Percentiles rank a stretch among this genome's conserved stretches.
These are phyloP conservation scores for Lepidotrigona ventralis DNA, from an alignment of 1,140 invertebrate species.

Conservation along the genomic window DNA sequence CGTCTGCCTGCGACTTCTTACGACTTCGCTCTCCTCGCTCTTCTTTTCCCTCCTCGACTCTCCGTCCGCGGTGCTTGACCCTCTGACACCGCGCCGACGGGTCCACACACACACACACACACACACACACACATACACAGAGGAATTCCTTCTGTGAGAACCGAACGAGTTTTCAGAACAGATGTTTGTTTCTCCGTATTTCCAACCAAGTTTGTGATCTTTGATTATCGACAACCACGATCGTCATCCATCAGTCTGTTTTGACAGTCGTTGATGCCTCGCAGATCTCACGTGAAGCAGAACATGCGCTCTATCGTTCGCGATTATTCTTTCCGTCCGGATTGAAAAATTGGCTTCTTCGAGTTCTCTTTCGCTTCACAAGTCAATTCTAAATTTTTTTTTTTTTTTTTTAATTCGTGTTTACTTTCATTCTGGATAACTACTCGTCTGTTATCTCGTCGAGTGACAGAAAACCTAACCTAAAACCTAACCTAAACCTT, in stretches of 20 bases:
- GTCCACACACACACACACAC: no score
- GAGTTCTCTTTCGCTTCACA: no score
- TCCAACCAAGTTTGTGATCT: background rate
- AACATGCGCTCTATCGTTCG: background rate
- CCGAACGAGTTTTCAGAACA: constrained; percentile 1
- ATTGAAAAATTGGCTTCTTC: no score
- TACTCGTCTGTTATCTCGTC: no score
- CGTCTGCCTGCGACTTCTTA: constrained; percentile 44
- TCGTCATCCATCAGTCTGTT: background rate
- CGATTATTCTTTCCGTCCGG: background rate
- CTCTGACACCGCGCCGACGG: background rate
- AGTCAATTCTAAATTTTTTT: no score
- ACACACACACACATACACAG: background rate
- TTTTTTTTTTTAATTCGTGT: no score
- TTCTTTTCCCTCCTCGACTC: background rate
- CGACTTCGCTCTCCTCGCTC: background rate
- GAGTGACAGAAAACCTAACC: no score
- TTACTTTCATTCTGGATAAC: no score
- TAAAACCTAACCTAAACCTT: no score
- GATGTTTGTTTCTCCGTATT: background rate
- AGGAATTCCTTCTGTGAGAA: constrained; percentile 1
- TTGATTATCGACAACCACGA: background rate
- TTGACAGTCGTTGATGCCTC: background rate
- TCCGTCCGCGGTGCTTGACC: constrained; percentile 11
- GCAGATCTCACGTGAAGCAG: background rate